Evolutionary conservation across 2,113 vertebrate species (phyloP).

Genomic region (Bos taurus): ARS-UCD2.0 NC_037338.1:81349001-81349500

Average conservation of each 20-base stretch:
- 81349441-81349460: neutral
- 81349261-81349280: neutral
- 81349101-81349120: neutral
- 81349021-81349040: neutral
- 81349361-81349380: neutral
- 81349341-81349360: constrained; percentile 1
- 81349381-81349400: neutral
- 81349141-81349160: neutral
- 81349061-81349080: neutral
- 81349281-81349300: neutral
- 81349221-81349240: neutral
- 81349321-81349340: constrained; percentile 30
- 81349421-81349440: neutral
- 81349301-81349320: neutral
- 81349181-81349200: neutral
- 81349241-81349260: neutral
- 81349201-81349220: neutral
- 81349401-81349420: neutral
- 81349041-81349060: neutral
- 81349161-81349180: neutral
- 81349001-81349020: neutral
- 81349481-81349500: neutral
- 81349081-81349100: neutral
- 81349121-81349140: neutral
- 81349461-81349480: neutral